These are phyloP conservation scores for Eupeodes corollae DNA, from an alignment of 1,140 invertebrate genomes.

Conservation along the genomic window DNA sequence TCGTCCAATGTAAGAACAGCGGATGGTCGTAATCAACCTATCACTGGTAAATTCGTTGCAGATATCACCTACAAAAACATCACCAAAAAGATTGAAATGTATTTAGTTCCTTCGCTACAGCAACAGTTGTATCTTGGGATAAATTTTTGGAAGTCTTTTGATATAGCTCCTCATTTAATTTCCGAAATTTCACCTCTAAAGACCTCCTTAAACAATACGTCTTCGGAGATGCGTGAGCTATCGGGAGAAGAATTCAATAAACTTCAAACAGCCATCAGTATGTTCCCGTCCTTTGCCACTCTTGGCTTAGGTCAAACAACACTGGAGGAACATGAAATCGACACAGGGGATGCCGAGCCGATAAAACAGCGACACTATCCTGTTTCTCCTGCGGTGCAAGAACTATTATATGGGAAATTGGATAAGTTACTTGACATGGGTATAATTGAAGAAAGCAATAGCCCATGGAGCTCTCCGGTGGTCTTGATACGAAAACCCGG, in stretches of 20 bases:
- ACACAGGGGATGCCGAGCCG: constrained; percentile 14
- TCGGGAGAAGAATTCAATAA: no score
- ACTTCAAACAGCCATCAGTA: no score
- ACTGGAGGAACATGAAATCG: constrained; percentile 13
- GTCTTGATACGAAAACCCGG: no score
- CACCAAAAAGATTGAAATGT: not conserved
- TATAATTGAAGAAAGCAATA: no score
- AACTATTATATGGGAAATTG: constrained; percentile 11
- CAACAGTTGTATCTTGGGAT: constrained; percentile 3
- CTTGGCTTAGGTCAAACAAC: constrained; percentile 20
- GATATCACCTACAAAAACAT: not conserved
- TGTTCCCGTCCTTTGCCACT: constrained; percentile 1
- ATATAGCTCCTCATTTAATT: constrained; percentile 2
- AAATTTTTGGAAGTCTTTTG: constrained; percentile 8
- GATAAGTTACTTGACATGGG: constrained; percentile 17
- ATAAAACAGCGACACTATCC: constrained; percentile 16
- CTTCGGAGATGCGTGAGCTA: no score
- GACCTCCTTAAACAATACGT: no score
- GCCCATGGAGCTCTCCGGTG: no score
- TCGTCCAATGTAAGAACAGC: constrained; percentile 1
- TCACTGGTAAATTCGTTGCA: not conserved
- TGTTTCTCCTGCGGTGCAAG: constrained; percentile 11
- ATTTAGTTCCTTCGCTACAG: constrained; percentile 1
- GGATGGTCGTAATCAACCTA: not conserved
- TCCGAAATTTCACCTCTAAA: not conserved